A percentile compares a stretch with the other conserved stretches of the same genome.
phyloP scores from a whole-genome alignment of 2,888 invertebrate genomes.

The Villa cingulata region DNA sequence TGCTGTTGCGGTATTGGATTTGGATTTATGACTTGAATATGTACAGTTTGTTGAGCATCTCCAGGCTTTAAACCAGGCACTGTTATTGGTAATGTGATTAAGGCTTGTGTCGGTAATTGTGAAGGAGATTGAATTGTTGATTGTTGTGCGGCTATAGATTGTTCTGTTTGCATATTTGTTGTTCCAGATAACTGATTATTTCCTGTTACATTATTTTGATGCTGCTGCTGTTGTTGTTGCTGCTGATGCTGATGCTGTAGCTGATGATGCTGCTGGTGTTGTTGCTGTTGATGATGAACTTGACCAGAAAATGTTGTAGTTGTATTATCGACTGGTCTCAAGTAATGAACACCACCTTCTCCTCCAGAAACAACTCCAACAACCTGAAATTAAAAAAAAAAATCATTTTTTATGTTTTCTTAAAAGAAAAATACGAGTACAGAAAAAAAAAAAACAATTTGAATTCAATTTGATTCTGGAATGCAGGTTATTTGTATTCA shows the following conservation, averaged over 20 bases:
- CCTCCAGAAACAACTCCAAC: constrained; percentile 56
- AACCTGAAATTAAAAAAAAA: constrained; percentile 35
- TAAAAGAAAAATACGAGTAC: too few species aligned
- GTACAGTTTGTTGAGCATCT: constrained; percentile 64
- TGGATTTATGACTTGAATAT: constrained; percentile 59
- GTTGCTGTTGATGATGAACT: constrained; percentile 15
- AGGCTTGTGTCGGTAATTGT: constrained; percentile 41
- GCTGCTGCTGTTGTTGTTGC: constrained; percentile 33
- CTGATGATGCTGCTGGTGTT: constrained; percentile 8
- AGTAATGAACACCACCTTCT: constrained; percentile 61
- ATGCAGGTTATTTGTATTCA: too few species aligned
- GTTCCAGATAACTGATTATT: too few species aligned
- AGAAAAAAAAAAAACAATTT: too few species aligned
- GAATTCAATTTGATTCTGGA: too few species aligned
- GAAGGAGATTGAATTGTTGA: constrained; percentile 36
- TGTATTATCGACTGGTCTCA: constrained; percentile 47
- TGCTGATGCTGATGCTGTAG: constrained; percentile 13
- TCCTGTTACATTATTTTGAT: constrained; percentile 10
- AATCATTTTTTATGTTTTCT: not conserved
- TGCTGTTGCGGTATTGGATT: constrained; percentile 35
- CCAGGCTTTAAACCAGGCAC: constrained; percentile 61
- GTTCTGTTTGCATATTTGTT: constrained; percentile 19
- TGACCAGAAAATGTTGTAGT: constrained; percentile 26
- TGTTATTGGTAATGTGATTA: constrained; percentile 65
- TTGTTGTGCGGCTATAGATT: too few species aligned